Base-by-base conservation (phyloP, 2,797 vertebrate genomes). In the Nannoperca australis region DNA sequence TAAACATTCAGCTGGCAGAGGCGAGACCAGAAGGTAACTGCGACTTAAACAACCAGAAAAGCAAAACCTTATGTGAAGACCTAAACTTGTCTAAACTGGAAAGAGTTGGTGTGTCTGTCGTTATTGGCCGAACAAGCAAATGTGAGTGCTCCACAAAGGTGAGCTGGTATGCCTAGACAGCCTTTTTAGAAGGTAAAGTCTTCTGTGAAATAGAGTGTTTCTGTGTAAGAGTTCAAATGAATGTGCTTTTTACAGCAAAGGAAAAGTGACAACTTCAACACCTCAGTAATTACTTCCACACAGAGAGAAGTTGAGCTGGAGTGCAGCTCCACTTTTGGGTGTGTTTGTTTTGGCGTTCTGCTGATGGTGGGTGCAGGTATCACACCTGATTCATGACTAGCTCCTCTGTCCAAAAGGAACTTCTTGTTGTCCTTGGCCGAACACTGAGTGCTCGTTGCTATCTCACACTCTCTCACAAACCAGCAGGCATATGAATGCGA, bases 351-450 rank as follows among this genome's bases (percentile, higher is more conserved):
- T 95, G 95, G 94, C 93, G 6, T 49, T 64, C 5, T n/a, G 75
- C 86, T 85, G 82, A 68, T 65, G 76, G 63, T 64, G 51, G 61
- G 76, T 38, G 82, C 93, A 94, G 94, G 94, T 96, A 95, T 95
- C 91, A 89, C 92, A 94, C 93, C 93, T 94, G 94, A 95, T 93
- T 94, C 93, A 95, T 95, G 94, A 95, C 94, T 94, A 61, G 79
- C 82, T 90, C 60, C 91, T 95, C 93, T 95, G 92, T 95, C 88
- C 89, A 82, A 65, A 62, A 70, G 73, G 74, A 73, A 87, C 90
- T 87, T 94, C 84, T 87, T 95, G 94, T 94, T 92, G 91, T 88
- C 86, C 56, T 93, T 94, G 93, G 94, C 92, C 32, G 71, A 89
- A 90, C 78, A 83, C 71, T 61, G 66, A 77, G 83, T 44, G 78